Conservation (phyloP, 37 sponge, comb jelly and placozoan genomes). For the Ianthella basta region DNA sequence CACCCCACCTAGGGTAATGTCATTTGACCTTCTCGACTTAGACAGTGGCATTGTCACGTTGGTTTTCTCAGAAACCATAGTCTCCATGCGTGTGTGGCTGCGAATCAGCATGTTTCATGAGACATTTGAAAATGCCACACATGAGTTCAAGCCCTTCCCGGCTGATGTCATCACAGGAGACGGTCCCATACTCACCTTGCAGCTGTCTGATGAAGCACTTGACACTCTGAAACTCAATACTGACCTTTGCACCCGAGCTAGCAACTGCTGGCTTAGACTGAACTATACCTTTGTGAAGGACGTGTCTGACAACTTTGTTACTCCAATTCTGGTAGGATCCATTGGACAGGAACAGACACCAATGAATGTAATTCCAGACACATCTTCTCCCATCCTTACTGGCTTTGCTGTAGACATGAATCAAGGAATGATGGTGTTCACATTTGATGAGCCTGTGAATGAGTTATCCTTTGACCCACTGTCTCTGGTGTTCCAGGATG, state of each 20-base stretch:
- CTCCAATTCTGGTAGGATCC: constrained; percentile 56
- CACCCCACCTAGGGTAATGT: constrained; percentile 51
- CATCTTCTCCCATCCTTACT: constrained; percentile 49
- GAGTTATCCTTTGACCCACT: constrained; percentile 61
- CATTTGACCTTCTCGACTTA: constrained; percentile 55
- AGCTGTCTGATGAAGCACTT: constrained; percentile 50
- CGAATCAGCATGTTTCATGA: constrained; percentile 43
- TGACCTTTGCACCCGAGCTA: constrained; percentile 56
- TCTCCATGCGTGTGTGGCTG: constrained; percentile 22
- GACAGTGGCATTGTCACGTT: constrained; percentile 70
- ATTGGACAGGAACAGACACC: constrained; percentile 50
- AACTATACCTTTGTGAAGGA: constrained; percentile 57
- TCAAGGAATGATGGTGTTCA: constrained; percentile 65
- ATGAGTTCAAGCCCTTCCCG: constrained; percentile 37
- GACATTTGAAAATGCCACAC: constrained; percentile 50
- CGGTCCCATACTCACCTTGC: constrained; percentile 39
- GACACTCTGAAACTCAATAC: constrained; percentile 78
- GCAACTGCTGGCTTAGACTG: constrained; percentile 83
- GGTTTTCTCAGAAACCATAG: constrained; percentile 78
- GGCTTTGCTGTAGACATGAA: constrained; percentile 76
- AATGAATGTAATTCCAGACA: constrained; percentile 56
- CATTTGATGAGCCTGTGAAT: constrained; percentile 81
- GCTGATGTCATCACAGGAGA: constrained; percentile 43
- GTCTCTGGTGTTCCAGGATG: constrained; percentile 71
- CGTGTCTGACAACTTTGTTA: constrained; percentile 61